Percentiles rank a stretch among this genome's conserved stretches.
Conservation (phyloP, 2,113 vertebrate species). For the Erythrocebus patas region DNA sequence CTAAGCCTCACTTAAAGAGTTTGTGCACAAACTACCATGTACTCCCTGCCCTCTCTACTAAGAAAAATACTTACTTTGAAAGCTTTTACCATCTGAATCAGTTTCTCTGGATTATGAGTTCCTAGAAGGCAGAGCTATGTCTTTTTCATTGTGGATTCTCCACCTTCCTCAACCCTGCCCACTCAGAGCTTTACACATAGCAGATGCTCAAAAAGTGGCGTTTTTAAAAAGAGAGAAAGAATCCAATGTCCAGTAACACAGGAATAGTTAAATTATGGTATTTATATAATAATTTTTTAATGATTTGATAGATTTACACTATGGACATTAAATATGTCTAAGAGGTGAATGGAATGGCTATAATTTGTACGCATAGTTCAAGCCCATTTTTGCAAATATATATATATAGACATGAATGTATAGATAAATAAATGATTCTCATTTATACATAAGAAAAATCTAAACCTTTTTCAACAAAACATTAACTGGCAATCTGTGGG, state of each 20-base stretch:
- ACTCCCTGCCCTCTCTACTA: not conserved
- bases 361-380: not conserved
- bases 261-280: not conserved
- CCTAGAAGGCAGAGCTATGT: slow-evolving; percentile 19
- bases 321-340: not conserved
- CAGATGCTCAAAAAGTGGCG: not conserved
- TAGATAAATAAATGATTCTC: not conserved
- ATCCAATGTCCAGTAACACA: not conserved
- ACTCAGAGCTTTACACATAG: not conserved
- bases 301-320: not conserved
- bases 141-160: slow-evolving; percentile 10
- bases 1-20: not conserved
- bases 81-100: slow-evolving; percentile 40
- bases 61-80: not conserved
- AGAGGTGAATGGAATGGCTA: not conserved
- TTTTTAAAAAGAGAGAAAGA: not conserved
- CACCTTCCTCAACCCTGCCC: not conserved
- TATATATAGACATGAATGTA: not conserved
- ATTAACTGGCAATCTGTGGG: not conserved
- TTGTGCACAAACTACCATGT: slow-evolving; percentile 31
- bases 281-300: not conserved
- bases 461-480: slow-evolving; percentile 13
- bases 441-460: slow-evolving; percentile 10
- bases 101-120: slow-evolving; percentile 34
- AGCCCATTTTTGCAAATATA: not conserved